Evolutionary conservation across 2,113 vertebrate genomes (phyloP), one percentile per base, ranked within the genome.

Genomic region (Ceyx melanurus): DNA sequence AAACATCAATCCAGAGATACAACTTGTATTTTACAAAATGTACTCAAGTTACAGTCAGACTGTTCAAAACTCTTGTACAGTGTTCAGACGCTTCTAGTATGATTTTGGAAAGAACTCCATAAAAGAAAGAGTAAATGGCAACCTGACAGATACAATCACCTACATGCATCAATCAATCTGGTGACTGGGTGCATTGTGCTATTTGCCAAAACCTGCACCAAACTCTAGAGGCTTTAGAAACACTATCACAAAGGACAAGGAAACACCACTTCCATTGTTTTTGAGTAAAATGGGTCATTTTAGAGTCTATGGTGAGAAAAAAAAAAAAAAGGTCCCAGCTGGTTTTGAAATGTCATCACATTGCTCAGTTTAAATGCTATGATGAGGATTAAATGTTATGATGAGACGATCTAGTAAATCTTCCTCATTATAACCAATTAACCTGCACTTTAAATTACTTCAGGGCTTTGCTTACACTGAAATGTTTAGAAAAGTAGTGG

Each of bases 301-400:
- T 65, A 62, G 54, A 73, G 37, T 58, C 31, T 43, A 72, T 48
- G 20, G n/a, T 20, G 29, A 73, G 76, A 78, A 22, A 68, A 68
- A 78, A 48, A 72, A 72, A 88, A 73, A 75, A 62, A 26, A 23
- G 29, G 21, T 51, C 79, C 37, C 67, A 80, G 25, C 50, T 29
- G 25, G 25, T 80, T 94, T 81, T 91, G 53, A 94, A 92, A 93
- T 71, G 48, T 92, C 77, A 90, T 71, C 83, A 57, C 53, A 29
- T 78, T 57, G 40, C 76, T 90, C 65, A 86, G 40, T 67, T 84
- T 53, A 86, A 92, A 75, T 4, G 10, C 16, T 81, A 45, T 4
- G 5, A 81, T 61, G 29, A 26, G 21, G 35, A 68, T 73, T 37
- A 37, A 90, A 58, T 70, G 26, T 35, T 66, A 90, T 37, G 37